Conservation (phyloP, 2,888 invertebrate species). For the Drosophila neonasuta region DNA sequence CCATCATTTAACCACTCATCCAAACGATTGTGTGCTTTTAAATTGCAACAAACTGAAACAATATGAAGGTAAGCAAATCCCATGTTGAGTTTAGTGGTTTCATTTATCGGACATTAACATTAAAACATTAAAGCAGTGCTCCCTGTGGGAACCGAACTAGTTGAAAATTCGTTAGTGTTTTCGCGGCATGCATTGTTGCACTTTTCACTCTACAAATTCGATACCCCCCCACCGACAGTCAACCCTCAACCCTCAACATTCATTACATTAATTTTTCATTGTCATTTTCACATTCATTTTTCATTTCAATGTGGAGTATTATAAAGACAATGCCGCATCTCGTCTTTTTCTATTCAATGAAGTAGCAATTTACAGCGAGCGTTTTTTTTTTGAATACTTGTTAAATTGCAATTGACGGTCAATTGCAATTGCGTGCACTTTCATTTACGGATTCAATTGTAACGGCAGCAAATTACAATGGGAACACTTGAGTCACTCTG, state of each 20-base stretch:
- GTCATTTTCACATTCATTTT: conserved; percentile 2
- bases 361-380: conserved; percentile 41
- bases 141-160: neutral
- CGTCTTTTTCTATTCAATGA: conserved; percentile 54
- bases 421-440: conserved; percentile 56
- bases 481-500: conserved; percentile 62
- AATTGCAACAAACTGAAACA: conserved; percentile 15
- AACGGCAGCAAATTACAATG: conserved; percentile 46
- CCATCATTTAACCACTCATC: neutral
- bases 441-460: conserved; percentile 56
- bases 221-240: conserved; percentile 11
- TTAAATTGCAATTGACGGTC: conserved; percentile 61
- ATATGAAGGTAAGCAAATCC: conserved; percentile 66
- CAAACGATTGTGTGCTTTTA: neutral
- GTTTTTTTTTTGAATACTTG: conserved; percentile 59
- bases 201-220: conserved; percentile 12
- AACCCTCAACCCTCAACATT: conserved; percentile 24
- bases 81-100: conserved; percentile 37
- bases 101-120: conserved; percentile 54
- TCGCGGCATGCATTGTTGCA: neutral
- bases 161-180: too few species aligned
- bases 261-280: conserved; percentile 17
- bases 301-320: conserved; percentile 6
- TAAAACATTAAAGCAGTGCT: conserved; percentile 7
- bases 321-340: conserved; percentile 57